These are phyloP conservation scores for Panthera tigris DNA, from an alignment of 2,113 vertebrate genomes.

Conservation along the genomic window DNA sequence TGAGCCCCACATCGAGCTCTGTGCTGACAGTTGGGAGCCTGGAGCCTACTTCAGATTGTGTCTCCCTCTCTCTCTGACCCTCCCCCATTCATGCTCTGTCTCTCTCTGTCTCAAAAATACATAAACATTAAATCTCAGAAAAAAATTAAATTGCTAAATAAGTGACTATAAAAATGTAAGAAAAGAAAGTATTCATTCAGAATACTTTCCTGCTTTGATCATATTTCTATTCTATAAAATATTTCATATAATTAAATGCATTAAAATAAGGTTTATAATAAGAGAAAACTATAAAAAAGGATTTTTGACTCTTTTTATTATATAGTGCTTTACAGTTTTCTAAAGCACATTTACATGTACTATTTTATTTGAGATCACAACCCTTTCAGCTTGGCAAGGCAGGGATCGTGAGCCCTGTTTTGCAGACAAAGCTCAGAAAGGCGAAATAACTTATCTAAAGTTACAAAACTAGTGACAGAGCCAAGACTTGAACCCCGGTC, in stretches of 20 bases:
- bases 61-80: too few species aligned
- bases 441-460: not conserved
- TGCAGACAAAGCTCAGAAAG: not conserved
- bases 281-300: not conserved
- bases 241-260: not conserved
- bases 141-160: not conserved
- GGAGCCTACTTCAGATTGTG: too few species aligned
- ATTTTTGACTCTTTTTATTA: not conserved
- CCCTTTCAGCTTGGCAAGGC: not conserved
- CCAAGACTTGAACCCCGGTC: not conserved
- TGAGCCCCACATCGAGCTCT: too few species aligned
- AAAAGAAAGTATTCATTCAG: not conserved
- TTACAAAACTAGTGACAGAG: not conserved
- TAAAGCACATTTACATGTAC: not conserved
- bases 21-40: too few species aligned
- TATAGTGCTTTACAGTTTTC: not conserved
- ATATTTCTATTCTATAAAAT: not conserved
- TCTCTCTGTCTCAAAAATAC: too few species aligned
- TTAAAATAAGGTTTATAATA: not conserved
- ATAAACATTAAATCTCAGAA: too few species aligned
- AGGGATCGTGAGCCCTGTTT: not conserved
- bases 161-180: not conserved
- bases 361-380: not conserved
- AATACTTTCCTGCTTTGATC: not conserved
- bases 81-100: too few species aligned